Base-by-base conservation (phyloP, 2,888 invertebrate species). In the Odontomyia ornata region DNA sequence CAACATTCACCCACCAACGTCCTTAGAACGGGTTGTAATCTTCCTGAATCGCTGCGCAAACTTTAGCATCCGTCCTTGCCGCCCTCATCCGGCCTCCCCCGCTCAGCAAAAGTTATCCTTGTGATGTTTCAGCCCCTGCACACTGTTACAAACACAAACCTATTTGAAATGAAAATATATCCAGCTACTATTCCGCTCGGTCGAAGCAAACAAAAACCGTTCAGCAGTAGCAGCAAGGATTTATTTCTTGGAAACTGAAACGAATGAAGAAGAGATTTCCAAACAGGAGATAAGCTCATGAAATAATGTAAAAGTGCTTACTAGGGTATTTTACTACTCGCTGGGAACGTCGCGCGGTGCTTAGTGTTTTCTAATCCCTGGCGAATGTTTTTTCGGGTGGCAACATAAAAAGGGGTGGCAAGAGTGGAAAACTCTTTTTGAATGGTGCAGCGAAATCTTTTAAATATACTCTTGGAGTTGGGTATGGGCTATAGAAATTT, bases 171-270 rank as follows among this genome's bases (percentile, higher is more conserved):
- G 65, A 36, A 65, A 65, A 65, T 30, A 15, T 18, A 18, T 52
- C 52, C 15, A 52, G 52, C 52, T 15, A 4, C 52, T 36, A 36
- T 3, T 36, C 36, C 9, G 4, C 18, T 52, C 52, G 18, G 18
- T 5, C 15, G 18, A 52, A 52, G 18, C 1, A 15, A 15, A 52
- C 52, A 52, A 52, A 52, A 18, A 52, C 52, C 52, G 52, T 52
- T 52, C 52, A 36, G 36, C 9, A 18, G n/a, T 15, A 36, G 36
- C 9, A 18, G n/a, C 52, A 52, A 52, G 71, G 71, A 72, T 72
- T 52, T 72, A 72, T 52, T 72, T 52, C 71, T 72, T 72, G 56
- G 56, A 72, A 28, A 72, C 56, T 18, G 71, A 27, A 69, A 47
- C 60, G 23, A 64, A 52, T 27, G 25, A 18, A 71, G 69, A 47